phyloP scores from a whole-genome alignment of 2,888 invertebrate genomes.

The Oithona nana region DNA sequence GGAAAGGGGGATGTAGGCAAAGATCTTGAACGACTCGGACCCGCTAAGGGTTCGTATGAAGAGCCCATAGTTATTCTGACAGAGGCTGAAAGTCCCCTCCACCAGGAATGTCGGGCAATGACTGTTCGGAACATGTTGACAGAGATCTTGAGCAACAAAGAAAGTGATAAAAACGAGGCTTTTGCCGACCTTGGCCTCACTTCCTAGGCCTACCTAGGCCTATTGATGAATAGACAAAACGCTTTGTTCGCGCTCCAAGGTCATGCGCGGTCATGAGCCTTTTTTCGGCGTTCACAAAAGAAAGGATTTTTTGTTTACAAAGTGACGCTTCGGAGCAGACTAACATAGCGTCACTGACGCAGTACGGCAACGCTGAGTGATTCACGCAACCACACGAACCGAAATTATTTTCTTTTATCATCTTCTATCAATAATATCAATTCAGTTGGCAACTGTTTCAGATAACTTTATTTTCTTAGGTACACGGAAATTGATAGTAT shows the following conservation, averaged over 20 bases:
- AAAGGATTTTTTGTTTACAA: no score
- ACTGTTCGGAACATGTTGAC: not conserved
- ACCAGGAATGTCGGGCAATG: not conserved
- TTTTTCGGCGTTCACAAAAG: no score
- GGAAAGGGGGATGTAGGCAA: not conserved
- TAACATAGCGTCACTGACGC: no score
- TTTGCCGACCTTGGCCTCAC: not conserved
- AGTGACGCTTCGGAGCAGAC: no score
- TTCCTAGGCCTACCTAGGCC: not conserved
- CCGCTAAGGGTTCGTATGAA: not conserved
- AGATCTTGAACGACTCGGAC: not conserved
- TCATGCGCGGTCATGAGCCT: not conserved
- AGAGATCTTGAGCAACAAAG: not conserved
- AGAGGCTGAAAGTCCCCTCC: not conserved
- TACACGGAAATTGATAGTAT: no score
- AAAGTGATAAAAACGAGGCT: not conserved
- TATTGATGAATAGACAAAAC: not conserved
- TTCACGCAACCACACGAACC: no score
- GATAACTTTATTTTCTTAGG: no score
- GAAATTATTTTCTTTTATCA: no score
- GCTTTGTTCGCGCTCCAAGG: not conserved
- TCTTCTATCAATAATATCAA: no score
- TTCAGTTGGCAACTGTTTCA: no score
- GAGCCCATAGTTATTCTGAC: not conserved
- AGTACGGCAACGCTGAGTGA: no score